These are phyloP conservation scores for Formicarius rufipectus DNA, from an alignment of 2,113 vertebrate genomes.

Conservation along the genomic window DNA sequence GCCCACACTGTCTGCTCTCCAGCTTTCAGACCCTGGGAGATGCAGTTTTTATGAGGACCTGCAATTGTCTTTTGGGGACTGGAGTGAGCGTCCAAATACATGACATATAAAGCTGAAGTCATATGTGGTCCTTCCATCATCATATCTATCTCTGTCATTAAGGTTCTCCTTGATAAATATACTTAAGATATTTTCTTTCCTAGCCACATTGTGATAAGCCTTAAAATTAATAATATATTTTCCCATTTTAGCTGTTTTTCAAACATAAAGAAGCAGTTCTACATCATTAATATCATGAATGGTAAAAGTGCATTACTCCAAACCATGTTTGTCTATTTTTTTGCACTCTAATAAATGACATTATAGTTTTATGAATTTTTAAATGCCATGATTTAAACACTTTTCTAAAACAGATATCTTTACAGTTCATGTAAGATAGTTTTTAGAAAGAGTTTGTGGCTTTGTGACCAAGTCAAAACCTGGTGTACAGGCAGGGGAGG, in stretches of 20 bases:
- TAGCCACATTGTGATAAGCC: neutral
- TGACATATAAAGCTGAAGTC: neutral
- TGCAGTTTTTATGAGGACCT: neutral
- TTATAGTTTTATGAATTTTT: neutral
- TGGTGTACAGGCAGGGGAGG: neutral
- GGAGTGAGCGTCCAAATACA: neutral
- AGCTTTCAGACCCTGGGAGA: neutral
- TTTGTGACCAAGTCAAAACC: neutral
- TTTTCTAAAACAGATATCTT: neutral
- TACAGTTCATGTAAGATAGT: neutral
- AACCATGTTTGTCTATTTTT: neutral
- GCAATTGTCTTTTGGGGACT: neutral
- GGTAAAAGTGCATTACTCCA: neutral
- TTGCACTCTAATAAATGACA: neutral
- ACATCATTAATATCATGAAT: neutral
- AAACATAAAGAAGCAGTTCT: neutral
- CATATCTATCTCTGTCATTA: neutral
- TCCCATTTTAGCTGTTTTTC: neutral
- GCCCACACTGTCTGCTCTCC: neutral
- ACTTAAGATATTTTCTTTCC: neutral
- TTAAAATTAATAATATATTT: neutral
- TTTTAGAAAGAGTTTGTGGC: neutral
- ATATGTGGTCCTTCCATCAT: neutral
- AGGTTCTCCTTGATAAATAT: neutral
- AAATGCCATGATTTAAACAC: neutral